Percentiles rank a stretch among this genome's conserved stretches.
These are phyloP conservation scores for Meloidogyne hapla DNA, from an alignment of 1,140 invertebrate species.

Conservation along the genomic window DNA sequence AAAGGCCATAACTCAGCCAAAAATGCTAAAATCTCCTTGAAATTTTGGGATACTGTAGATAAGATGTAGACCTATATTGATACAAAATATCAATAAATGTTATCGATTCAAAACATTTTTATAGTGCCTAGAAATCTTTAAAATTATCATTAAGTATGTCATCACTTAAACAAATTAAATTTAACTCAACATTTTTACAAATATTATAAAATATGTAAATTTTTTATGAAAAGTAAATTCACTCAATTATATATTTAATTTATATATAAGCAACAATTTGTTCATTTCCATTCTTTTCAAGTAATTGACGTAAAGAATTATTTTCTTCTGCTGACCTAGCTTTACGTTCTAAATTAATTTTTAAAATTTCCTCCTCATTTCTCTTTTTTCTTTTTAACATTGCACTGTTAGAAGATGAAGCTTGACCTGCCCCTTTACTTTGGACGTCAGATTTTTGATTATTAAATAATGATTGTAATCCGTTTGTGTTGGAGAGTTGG, in stretches of 20 bases:
- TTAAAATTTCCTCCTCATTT: background rate
- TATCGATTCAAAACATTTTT: no score
- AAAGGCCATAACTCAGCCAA: no score
- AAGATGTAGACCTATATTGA: no score
- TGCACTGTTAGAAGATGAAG: slow-evolving; percentile 7
- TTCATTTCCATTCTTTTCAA: background rate
- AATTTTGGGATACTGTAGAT: no score
- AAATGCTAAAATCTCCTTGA: no score
- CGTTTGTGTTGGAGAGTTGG: slow-evolving; percentile 1
- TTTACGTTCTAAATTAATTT: background rate
- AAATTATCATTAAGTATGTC: no score
- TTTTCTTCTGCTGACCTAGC: background rate
- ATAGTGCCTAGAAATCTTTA: no score
- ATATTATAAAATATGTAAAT: no score
- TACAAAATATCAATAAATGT: no score
- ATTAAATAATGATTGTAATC: slow-evolving; percentile 17
- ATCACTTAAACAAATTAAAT: no score
- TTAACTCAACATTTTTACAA: no score
- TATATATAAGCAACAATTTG: background rate
- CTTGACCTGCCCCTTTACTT: background rate
- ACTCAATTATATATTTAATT: background rate
- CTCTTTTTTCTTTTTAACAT: slow-evolving; percentile 11
- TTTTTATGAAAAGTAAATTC: no score
- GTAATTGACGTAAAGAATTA: background rate
- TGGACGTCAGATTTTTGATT: slow-evolving; percentile 11